These are phyloP conservation scores for Perithous albicinctus DNA, from an alignment of 2,888 invertebrate genomes.

Conservation along the genomic window DNA sequence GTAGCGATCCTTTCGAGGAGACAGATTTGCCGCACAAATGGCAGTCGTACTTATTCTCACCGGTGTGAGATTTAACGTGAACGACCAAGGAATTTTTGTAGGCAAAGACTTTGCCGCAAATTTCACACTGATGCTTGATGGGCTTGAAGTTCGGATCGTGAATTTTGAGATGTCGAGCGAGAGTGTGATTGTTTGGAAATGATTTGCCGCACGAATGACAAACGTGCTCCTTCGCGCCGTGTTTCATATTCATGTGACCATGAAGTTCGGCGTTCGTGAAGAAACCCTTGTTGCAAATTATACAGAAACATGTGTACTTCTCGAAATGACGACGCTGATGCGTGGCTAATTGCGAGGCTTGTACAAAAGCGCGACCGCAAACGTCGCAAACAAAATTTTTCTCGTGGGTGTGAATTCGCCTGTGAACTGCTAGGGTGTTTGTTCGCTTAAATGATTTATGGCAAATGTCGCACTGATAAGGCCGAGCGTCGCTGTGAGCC, in stretches of 20 bases:
- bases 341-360: conserved; percentile 79
- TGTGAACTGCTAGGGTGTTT: conserved; percentile 79
- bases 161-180: conserved; percentile 75
- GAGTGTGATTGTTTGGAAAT: conserved; percentile 79
- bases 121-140: conserved; percentile 80
- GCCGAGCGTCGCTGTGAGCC: conserved; percentile 79
- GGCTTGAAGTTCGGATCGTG: conserved; percentile 81
- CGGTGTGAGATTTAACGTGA: conserved; percentile 82
- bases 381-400: conserved; percentile 80
- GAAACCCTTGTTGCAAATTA: conserved; percentile 79
- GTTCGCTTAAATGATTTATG: conserved; percentile 79
- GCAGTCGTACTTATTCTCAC: conserved; percentile 82
- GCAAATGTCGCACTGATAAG: conserved; percentile 79
- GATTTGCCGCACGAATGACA: conserved; percentile 77
- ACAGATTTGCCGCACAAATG: conserved; percentile 83
- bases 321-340: conserved; percentile 80
- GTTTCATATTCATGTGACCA: conserved; percentile 81
- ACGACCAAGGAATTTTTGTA: conserved; percentile 82
- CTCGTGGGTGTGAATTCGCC: conserved; percentile 79
- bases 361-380: conserved; percentile 80
- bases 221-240: conserved; percentile 81
- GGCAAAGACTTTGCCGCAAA: conserved; percentile 83
- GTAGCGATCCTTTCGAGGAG: conserved; percentile 83
- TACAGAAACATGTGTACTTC: conserved; percentile 76
- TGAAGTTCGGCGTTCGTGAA: conserved; percentile 81